Evolutionary conservation across 37 sponge, comb jelly and placozoan genomes (phyloP).

Genomic region (Tethya wilhelma): DNA sequence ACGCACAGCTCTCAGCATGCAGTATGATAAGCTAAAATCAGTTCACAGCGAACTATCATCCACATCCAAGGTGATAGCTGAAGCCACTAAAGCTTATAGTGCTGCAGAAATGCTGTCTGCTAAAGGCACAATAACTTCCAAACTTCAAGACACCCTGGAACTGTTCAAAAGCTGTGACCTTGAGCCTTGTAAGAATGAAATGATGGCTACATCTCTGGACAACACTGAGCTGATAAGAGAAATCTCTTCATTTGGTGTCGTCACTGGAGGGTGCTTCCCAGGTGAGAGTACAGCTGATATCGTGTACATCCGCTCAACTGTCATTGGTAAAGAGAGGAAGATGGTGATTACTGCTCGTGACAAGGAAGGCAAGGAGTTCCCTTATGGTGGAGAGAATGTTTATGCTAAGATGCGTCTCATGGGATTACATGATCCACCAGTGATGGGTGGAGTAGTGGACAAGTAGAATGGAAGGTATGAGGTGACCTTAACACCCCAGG

Average conservation of each 20-base stretch:
- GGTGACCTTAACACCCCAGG: constrained; percentile 29
- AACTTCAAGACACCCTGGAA: constrained; percentile 19
- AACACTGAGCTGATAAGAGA: not conserved
- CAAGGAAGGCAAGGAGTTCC: constrained; percentile 6
- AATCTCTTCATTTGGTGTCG: not conserved
- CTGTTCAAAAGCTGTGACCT: constrained; percentile 8
- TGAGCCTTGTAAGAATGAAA: constrained; percentile 8
- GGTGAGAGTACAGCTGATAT: not conserved
- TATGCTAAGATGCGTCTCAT: constrained; percentile 1
- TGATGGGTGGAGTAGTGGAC: constrained; percentile 5
- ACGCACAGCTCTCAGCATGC: constrained; percentile 13
- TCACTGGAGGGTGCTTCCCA: constrained; percentile 20
- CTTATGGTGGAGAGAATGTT: constrained; percentile 28
- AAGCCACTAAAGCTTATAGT: not conserved
- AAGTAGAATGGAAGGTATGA: constrained; percentile 31
- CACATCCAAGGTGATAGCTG: not conserved
- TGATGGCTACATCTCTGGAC: not conserved
- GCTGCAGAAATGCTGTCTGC: constrained; percentile 40
- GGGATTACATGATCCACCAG: constrained; percentile 1
- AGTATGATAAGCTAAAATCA: constrained; percentile 23
- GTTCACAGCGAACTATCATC: not conserved
- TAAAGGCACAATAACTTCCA: constrained; percentile 8
- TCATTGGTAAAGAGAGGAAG: constrained; percentile 19
- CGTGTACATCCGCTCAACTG: not conserved
- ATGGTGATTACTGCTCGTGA: constrained; percentile 16